A percentile compares a stretch with the other conserved stretches of the same genome.
Evolutionary conservation across 2,113 vertebrate species (phyloP).

Genomic region (Oreochromis spilurus): DNA sequence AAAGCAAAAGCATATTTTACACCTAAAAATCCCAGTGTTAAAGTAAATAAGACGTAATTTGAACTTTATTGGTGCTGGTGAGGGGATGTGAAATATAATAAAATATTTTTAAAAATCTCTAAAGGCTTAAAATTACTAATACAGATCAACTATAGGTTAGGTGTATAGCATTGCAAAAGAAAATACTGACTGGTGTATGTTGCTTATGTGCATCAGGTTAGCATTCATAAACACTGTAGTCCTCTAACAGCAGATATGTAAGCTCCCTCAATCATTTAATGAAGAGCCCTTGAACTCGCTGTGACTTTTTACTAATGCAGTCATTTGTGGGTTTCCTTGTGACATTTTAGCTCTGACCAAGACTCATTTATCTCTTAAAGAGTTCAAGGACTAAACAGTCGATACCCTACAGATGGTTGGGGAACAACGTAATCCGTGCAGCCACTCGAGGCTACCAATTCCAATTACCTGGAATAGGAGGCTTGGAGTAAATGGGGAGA

Average conservation of each 20-base stretch:
- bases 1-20: neutral
- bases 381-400: slow-evolving; percentile 18
- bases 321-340: neutral
- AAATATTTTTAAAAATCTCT: neutral
- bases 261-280: neutral
- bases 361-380: neutral
- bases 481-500: slow-evolving; percentile 42
- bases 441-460: slow-evolving; percentile 11
- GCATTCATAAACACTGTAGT: neutral
- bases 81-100: neutral
- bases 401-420: slow-evolving; percentile 26
- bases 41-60: neutral
- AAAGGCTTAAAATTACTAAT: neutral
- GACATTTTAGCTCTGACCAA: slow-evolving; percentile 25
- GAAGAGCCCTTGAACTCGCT: slow-evolving; percentile 35
- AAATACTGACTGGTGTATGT: neutral
- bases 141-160: neutral
- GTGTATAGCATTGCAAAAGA: neutral
- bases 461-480: slow-evolving; percentile 31
- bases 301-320: slow-evolving; percentile 25
- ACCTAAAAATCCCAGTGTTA: neutral
- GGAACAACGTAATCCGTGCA: slow-evolving; percentile 7
- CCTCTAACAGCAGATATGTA: neutral
- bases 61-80: neutral
- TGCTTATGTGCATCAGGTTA: neutral